Evolutionary conservation across 2,797 vertebrate species (phyloP).

Genomic region (Lutjanus argentimaculatus): DNA sequence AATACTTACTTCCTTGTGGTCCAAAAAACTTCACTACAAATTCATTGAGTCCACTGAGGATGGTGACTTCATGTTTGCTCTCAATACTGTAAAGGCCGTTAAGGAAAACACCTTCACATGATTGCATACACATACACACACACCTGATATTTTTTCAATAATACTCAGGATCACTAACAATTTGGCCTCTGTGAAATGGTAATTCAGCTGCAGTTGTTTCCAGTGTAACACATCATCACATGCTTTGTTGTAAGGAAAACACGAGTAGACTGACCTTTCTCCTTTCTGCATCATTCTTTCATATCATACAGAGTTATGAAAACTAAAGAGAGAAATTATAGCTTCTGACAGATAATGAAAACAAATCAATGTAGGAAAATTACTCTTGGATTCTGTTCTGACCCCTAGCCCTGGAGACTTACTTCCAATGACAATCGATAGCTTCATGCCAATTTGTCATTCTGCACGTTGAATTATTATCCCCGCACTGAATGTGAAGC

Average conservation of each 20-base stretch:
- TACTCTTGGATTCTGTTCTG: constrained; percentile 19
- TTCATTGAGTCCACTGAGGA: constrained; percentile 98
- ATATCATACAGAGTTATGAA: constrained; percentile 15
- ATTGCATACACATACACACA: constrained; percentile 13
- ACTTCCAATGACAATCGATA: constrained; percentile 33
- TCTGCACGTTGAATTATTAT: constrained; percentile 11
- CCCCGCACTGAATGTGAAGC: constrained; percentile 13
- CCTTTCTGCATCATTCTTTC: constrained; percentile 7
- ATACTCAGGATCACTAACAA: background rate
- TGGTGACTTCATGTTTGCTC: constrained; percentile 99
- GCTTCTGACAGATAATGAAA: constrained; percentile 45
- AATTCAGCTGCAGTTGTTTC: constrained; percentile 6
- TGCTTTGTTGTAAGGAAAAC: constrained; percentile 11
- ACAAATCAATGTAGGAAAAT: constrained; percentile 57
- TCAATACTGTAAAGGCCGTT: constrained; percentile 90
- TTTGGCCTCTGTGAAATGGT: background rate
- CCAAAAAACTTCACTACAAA: constrained; percentile 99
- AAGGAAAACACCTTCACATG: constrained; percentile 63
- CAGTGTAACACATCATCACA: constrained; percentile 5
- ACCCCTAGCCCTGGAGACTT: constrained; percentile 13
- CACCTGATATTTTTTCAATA: background rate
- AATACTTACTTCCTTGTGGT: constrained; percentile 98
- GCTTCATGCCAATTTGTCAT: constrained; percentile 26
- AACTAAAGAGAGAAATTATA: constrained; percentile 76
- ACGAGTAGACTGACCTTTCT: constrained; percentile 23